Base-by-base conservation (phyloP, 2,113 vertebrate genomes). In the Pluvialis apricaria region DNA sequence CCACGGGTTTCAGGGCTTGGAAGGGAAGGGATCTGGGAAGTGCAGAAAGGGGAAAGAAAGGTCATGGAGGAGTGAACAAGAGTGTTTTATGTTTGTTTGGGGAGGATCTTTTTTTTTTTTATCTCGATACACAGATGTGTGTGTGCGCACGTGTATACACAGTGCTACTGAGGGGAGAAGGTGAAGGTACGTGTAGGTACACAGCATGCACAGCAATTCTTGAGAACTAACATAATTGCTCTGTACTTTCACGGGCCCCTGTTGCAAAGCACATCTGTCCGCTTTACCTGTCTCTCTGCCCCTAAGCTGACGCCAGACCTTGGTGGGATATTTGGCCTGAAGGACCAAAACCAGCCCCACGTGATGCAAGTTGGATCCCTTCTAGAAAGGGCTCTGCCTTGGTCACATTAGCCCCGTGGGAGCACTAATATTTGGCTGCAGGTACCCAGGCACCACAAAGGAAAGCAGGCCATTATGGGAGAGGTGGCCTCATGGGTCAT, bases 231-330 rank as follows among this genome's bases (percentile, higher is more conserved):
- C 71, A 22, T 10, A 9, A 19, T 18, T 61, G 15, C 45, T 19
- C n/a, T 70, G 45, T 6, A 3, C 11, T 29, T 52, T 51, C 80
- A 47, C 31, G 0, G 3, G 9, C 11, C n/a, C 8, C 45, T 34
- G 0, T 5, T 16, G 32, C 76, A 32, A 13, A 52, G 22, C n/a
- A 10, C 0, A 0, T 12, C 51, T 45, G 3, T 31, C 36, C 25
- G 60, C 60, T 86, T 69, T n/a, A 26, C 54, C 22, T 55, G 7
- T 5, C 16, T 4, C 58, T 26, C 42, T 55, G 69, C 32, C 40
- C 55, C 8, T 1, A 3, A 66, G 29, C 55, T 32, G 55, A 5
- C 31, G 36, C 42, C 52, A 28, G 52, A 45, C 32, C 17, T n/a
- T 19, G 5, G 6, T 3, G 29, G 15, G 29, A 13, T 25, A 26